Evolutionary conservation across 2,888 invertebrate genomes (phyloP), one percentile per base, ranked within the genome.

Genomic region (Clanis bilineata): DNA sequence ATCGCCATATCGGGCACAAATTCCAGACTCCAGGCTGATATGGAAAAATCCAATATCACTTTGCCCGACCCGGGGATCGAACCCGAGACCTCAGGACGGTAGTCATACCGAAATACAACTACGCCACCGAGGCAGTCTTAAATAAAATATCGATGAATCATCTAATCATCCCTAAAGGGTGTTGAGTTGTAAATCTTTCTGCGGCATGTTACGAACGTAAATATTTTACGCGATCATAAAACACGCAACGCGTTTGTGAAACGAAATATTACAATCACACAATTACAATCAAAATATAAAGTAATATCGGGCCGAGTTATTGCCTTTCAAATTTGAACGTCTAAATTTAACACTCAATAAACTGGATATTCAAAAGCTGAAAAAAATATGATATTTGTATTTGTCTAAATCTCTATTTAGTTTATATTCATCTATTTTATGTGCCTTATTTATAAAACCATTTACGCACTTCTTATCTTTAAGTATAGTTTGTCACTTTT

Each of bases 281-380:
- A 51, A 51, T 51, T 51, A 51, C 51, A 51, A 51, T 51, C 51
- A 28, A 51, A 51, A 32, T 51, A 51, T 32, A 51, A 51, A 51
- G 51, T 51, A 51, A 51, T 28, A 51, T 32, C 28, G 51, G 10
- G 10, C 18, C 51, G 7, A 32, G 18, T 51, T 51, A 51, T 32
- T 15, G 51, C 51, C 32, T 32, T 32, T 32, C 15, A 28, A 32
- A 51, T 51, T 18, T 18, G 18, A 2, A 45, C 12, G 6, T 45
- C 1, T n/a, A 25, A 10, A 25, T 51, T 51, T 32, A 32, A 9
- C 3, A 32, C 32, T 9, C 9, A 28, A 25, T 25, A 47, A 25
- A 25, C 18, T 18, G 10, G 18, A 5, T 25, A 22, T 22, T 23
- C 6, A 1, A n/a, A 36, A 1, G 12, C 9, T 32, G 32, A 5